Percentiles rank a stretch among this genome's conserved stretches.
These are phyloP conservation scores for Archips crataeganus DNA, from an alignment of 2,888 invertebrate species.

Conservation along the genomic window DNA sequence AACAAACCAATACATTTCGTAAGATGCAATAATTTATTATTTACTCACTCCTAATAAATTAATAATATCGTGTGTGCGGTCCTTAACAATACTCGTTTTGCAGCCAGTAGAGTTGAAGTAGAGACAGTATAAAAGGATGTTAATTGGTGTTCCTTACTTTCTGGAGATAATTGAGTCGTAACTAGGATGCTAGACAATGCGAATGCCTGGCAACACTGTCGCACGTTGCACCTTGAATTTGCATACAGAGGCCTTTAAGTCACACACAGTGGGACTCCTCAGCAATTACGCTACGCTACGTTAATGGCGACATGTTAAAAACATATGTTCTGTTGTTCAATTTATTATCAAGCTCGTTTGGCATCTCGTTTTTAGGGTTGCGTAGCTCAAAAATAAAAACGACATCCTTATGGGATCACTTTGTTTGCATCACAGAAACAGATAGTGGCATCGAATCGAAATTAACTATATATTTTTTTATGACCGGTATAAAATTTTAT, in stretches of 20 bases:
- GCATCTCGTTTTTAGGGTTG: constrained; percentile 7
- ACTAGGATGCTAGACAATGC: constrained; percentile 70
- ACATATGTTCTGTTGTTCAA: constrained; percentile 48
- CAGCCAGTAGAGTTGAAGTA: constrained; percentile 48
- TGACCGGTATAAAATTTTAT: too few species aligned
- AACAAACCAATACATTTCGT: too few species aligned
- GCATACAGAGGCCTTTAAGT: constrained; percentile 65
- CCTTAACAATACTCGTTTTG: constrained; percentile 44
- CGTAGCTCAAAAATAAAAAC: not conserved
- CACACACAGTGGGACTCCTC: constrained; percentile 50
- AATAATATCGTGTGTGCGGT: constrained; percentile 4
- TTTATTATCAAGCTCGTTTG: constrained; percentile 20
- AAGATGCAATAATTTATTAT: not conserved
- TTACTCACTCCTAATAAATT: not conserved
- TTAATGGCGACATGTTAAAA: constrained; percentile 49
- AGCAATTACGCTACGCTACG: constrained; percentile 55
- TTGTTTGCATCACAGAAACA: too few species aligned
- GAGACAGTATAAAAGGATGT: constrained; percentile 71
- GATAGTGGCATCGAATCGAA: too few species aligned
- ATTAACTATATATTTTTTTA: too few species aligned
- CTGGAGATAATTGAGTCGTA: constrained; percentile 76
- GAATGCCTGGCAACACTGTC: constrained; percentile 62
- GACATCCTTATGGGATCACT: too few species aligned
- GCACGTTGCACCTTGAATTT: constrained; percentile 60
- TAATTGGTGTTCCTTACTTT: constrained; percentile 75